Evolutionary conservation across 2,113 vertebrate species (phyloP).

Genomic region (Solea solea): DNA sequence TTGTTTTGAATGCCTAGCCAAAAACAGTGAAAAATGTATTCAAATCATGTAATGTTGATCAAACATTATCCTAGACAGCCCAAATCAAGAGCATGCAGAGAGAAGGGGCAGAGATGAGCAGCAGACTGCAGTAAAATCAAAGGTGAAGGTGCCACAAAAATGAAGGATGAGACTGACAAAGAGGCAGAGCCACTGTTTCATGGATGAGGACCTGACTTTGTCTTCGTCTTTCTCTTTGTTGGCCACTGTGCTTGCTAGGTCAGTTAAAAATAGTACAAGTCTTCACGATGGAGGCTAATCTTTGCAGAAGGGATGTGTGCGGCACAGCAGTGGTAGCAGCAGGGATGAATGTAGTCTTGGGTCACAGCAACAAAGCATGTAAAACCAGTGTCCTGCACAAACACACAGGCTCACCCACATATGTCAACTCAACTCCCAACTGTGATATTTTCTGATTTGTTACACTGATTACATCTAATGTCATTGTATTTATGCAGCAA

Average conservation of each 20-base stretch:
- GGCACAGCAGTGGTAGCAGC: constrained; percentile 50
- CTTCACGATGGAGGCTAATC: constrained; percentile 73
- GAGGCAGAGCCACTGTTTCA: constrained; percentile 17
- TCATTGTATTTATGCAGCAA: constrained; percentile 10
- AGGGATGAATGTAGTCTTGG: constrained; percentile 42
- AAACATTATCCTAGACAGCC: too few relatives aligned
- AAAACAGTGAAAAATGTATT: too few relatives aligned
- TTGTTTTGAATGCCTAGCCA: too few relatives aligned
- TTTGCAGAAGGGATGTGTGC: constrained; percentile 73
- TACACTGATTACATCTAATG: constrained; percentile 17
- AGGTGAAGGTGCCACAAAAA: background rate
- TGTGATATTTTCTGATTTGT: background rate
- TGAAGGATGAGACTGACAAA: constrained; percentile 6
- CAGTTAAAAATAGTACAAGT: constrained; percentile 80
- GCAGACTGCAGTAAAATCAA: background rate
- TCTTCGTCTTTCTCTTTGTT: constrained; percentile 24
- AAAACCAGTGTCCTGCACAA: background rate
- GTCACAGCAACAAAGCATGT: constrained; percentile 25
- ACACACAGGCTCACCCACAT: constrained; percentile 20
- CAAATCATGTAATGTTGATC: too few relatives aligned
- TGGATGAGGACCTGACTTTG: constrained; percentile 46
- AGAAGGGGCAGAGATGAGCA: background rate
- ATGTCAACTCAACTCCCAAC: constrained; percentile 48
- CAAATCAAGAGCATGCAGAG: background rate
- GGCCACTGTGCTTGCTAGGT: constrained; percentile 71